Base-by-base conservation (phyloP, 2,888 invertebrate genomes). In the Orgyia antiqua region DNA sequence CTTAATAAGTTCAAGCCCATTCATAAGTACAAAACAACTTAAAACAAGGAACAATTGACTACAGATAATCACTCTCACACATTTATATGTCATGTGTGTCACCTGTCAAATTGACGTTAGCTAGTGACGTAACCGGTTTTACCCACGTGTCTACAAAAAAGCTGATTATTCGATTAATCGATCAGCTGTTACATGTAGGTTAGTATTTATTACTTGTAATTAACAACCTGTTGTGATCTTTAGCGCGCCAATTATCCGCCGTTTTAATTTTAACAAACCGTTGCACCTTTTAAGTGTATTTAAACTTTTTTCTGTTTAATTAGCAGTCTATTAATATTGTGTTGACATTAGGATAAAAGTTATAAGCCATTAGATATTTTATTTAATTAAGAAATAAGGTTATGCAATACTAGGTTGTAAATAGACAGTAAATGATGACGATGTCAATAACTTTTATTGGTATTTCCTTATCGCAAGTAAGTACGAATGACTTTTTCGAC, bases 101-200 rank as follows among this genome's bases (percentile, higher is more conserved):
- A 74, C 61, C 66, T 78, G 78, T 67, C 70, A 68, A 64, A 58
- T 60, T 55, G 27, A 31, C n/a, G n/a, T n/a, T n/a, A n/a, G 44
- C 45, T 51, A 51, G 43, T 59, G 45, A 51, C 50, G 51, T 51
- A 63, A 69, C 63, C 51, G 57, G 70, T 69, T 58, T 36, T 33
- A 42, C 48, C 45, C 69, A 68, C 60, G 64, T 72, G 68, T 52
- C 48, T 33, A 32, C 38, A 49, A 50, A 56, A n/a, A 58, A 51
- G 36, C 43, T 24, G 36, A 45, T 27, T 42, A 46, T 37, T n/a
- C n/a, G n/a, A n/a, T n/a, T n/a, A n/a, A 15, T 24, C 48, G 52
- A 65, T 61, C 60, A 59, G 50, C 53, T 54, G 58, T 54, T 58
- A 42, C 51, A n/a, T n/a, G n/a, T 50, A 31, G 42, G 46, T 57